Base-by-base conservation (phyloP, 2,113 vertebrate species). In the Ursus arctos region DNA sequence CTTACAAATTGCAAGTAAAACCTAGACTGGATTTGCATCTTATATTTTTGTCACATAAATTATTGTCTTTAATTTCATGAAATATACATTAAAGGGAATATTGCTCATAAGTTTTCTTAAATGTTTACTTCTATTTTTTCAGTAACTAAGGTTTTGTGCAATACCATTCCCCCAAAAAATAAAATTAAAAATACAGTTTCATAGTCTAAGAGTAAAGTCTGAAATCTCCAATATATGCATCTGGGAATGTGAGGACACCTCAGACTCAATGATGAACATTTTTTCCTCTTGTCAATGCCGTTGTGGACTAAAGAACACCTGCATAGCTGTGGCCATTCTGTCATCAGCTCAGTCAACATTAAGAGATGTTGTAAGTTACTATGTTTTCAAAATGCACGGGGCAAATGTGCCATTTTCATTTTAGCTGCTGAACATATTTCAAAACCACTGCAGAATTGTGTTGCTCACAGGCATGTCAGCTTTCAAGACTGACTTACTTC, bases 301-400 rank as follows among this genome's bases (percentile, higher is more conserved):
- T 24, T 47, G 16, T 19, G 19, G 19, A 33, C 7, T 36, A 69
- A 91, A 59, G 31, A 80, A 74, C 0, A 9, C 5, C 2, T 43
- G 4, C 1, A 8, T 59, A 13, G 13, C 5, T 33, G 26, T 61
- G 19, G 63, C 40, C 8, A 85, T 19, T 31, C 4, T 6, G 18
- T 36, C 8, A 26, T 51, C 26, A 77, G 55, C 18, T 49, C 31
- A 83, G 24, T 47, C 40, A 28, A 85, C 18, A 40, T 4, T 21
- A 22, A 84, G 40, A 82, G 67, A 87, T 49, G 12, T 49, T 81
- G 86, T 57, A 31, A 87, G 28, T 51, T 55, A 63, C 6, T 80
- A 40, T 47, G 15, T 72, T 97, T 95, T 94, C 49, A 71, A 81
- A 84, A 33, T 79, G 53, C 87, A 87, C 63, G 12, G 18, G 40